Percentiles rank a stretch among this genome's conserved stretches.
These are phyloP conservation scores for Lordiphosa clarofinis DNA, from an alignment of 1,140 invertebrate species.

Conservation along the genomic window DNA sequence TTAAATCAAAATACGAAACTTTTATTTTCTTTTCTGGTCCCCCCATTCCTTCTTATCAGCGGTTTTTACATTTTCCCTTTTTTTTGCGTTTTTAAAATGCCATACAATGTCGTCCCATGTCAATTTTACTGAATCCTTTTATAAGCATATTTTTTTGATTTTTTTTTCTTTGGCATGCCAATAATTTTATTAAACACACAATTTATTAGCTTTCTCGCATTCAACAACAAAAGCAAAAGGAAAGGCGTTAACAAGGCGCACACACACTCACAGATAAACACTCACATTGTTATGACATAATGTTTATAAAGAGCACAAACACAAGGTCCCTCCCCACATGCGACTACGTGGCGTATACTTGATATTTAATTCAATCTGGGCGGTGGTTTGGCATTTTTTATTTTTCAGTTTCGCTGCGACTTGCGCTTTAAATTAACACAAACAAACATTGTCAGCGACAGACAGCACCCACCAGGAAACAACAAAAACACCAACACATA, in stretches of 20 bases:
- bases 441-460: slow-evolving; percentile 66
- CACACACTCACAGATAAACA: slow-evolving; percentile 37
- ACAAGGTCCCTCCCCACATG: slow-evolving; percentile 2
- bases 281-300: slow-evolving; percentile 39
- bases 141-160: slow-evolving; percentile 64
- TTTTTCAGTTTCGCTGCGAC: slow-evolving; percentile 36
- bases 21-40: no score
- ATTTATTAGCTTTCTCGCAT: slow-evolving; percentile 42
- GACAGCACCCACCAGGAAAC: slow-evolving; percentile 27
- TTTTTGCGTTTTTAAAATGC: not conserved
- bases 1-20: no score
- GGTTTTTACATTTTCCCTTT: no score
- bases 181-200: slow-evolving; percentile 54
- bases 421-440: slow-evolving; percentile 71
- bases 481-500: slow-evolving; percentile 21
- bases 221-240: slow-evolving; percentile 16
- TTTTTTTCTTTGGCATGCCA: slow-evolving; percentile 35
- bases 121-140: slow-evolving; percentile 20
- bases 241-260: slow-evolving; percentile 51
- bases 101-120: slow-evolving; percentile 10
- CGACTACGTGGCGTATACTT: slow-evolving; percentile 55
- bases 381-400: slow-evolving; percentile 56
- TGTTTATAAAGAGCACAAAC: slow-evolving; percentile 35
- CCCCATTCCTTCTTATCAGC: no score
- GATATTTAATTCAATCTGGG: slow-evolving; percentile 72